These are phyloP conservation scores for Troides helena DNA, from an alignment of 2,888 invertebrate genomes.

Conservation along the genomic window DNA sequence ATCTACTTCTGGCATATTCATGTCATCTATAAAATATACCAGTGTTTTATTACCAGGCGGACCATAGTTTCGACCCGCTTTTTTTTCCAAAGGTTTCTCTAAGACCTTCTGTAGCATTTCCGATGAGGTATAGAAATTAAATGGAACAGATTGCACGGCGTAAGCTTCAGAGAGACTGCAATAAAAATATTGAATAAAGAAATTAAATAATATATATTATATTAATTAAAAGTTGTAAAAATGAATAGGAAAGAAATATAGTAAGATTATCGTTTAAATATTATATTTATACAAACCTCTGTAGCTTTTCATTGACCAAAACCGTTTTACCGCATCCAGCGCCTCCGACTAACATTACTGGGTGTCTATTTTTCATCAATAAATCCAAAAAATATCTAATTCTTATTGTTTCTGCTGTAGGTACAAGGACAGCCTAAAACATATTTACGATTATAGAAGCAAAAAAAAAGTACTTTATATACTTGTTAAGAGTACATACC, in stretches of 20 bases:
- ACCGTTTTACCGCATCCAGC: slow-evolving; percentile 97
- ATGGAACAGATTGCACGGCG: slow-evolving; percentile 94
- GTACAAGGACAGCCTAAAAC: slow-evolving; percentile 91
- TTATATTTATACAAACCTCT: slow-evolving; percentile 55
- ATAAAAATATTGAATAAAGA: not conserved
- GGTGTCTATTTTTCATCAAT: slow-evolving; percentile 92
- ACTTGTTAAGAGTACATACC: slow-evolving; percentile 59
- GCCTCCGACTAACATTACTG: slow-evolving; percentile 96
- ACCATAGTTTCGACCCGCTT: slow-evolving; percentile 96
- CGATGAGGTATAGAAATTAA: slow-evolving; percentile 97
- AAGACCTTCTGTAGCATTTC: slow-evolving; percentile 96
- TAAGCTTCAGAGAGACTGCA: slow-evolving; percentile 89
- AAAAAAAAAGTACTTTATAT: not conserved
- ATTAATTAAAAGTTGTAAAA: not conserved
- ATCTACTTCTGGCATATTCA: slow-evolving; percentile 98
- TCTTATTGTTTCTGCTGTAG: slow-evolving; percentile 95
- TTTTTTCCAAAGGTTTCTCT: slow-evolving; percentile 97
- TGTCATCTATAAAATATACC: slow-evolving; percentile 97
- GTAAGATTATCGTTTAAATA: not conserved
- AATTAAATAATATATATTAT: not conserved
- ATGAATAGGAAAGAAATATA: not conserved
- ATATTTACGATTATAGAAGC: not conserved
- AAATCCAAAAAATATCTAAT: slow-evolving; percentile 94
- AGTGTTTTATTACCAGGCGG: slow-evolving; percentile 96
- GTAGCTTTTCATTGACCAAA: slow-evolving; percentile 85